Base-by-base conservation (phyloP, 2,113 vertebrate species). In the Plectropomus leopardus region DNA sequence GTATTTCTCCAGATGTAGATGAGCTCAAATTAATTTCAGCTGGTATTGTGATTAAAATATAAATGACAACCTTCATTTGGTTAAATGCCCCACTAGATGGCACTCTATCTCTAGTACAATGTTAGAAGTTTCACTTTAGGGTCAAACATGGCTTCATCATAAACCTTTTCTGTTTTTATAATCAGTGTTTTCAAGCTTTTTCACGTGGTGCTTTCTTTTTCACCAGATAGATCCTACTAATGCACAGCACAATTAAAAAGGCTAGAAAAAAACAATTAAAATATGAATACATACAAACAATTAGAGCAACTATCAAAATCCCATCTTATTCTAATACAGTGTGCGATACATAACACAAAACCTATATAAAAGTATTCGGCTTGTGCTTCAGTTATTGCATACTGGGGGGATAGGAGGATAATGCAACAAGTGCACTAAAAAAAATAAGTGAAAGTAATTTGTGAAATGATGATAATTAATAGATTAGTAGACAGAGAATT, bases 61-160 rank as follows among this genome's bases (percentile, higher is more conserved):
- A 60, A 23, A 68, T 8, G 7, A 47, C 11, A 26, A 24, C 7
- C 6, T 26, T 53, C 48, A 34, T 34, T 66, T 14, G 0, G 2
- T 13, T 5, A 2, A 19, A 11, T 21, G 0, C 1, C 7, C 71
- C 92, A 64, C 76, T 83, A 93, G 92, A 60, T 92, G 92, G 78
- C 81, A 16, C 78, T 73, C 58, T 81, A 16, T 24, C 3, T 15
- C 19, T 47, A 57, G 34, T 23, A 30, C 8, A 44, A 2, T 10
- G 30, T 48, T 9, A 15, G 32, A 47, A 8, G 26, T 76, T 9
- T 36, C 30, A 65, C 28, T 4, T 17, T 1, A 24, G 28, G 13
- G 30, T 54, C 36, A 58, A n/a, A 17, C 7, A 21, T 21, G 13
- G 17, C 53, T 36, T 51, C 48, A 71, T 21, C 47, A 42, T 17